Percentiles rank a stretch among this genome's conserved stretches.
Conservation (phyloP, 2,113 vertebrate genomes). For the Acanthisitta chloris region DNA sequence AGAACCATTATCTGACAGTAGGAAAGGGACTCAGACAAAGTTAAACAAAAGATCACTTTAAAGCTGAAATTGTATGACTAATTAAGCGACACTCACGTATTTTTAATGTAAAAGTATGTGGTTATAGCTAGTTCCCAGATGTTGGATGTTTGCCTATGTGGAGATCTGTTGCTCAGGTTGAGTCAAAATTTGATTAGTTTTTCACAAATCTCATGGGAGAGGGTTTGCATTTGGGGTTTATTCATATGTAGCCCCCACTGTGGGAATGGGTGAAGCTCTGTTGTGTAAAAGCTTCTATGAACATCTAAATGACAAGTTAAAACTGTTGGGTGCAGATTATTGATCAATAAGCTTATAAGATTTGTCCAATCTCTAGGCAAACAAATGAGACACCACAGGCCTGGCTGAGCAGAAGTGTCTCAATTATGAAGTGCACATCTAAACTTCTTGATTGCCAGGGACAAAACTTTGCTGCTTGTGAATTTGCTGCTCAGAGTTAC, state of each 20-base stretch:
- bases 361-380: not conserved
- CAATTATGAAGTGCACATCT: not conserved
- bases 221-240: not conserved
- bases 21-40: not conserved
- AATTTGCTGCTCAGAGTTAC: not conserved
- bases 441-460: not conserved
- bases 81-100: not conserved
- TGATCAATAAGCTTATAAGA: not conserved
- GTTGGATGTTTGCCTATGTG: not conserved
- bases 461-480: not conserved
- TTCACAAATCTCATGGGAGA: not conserved
- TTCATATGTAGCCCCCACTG: not conserved
- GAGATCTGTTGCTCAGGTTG: not conserved
- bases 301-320: not conserved
- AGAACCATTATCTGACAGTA: conserved; percentile 16
- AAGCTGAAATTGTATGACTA: not conserved
- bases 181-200: not conserved
- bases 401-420: not conserved
- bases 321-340: not conserved
- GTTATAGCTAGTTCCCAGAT: not conserved
- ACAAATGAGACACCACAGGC: not conserved
- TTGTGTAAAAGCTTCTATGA: not conserved
- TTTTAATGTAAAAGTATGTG: not conserved
- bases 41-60: conserved; percentile 13
- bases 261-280: not conserved